Conservation (phyloP, 2,888 invertebrate genomes). For the Andrena trimmerana region DNA sequence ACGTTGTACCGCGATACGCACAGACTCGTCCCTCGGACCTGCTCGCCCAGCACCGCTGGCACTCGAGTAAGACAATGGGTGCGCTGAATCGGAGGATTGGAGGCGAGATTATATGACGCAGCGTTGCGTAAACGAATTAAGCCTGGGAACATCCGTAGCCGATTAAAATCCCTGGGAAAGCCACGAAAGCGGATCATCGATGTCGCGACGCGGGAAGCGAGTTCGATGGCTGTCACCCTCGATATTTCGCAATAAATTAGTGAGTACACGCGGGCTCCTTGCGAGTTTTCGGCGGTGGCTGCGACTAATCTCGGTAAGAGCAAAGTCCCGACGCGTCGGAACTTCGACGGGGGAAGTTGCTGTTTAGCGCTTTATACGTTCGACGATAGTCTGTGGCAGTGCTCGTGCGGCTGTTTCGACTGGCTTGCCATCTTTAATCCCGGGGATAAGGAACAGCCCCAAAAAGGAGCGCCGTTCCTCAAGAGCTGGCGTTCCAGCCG, state of each 20-base stretch:
- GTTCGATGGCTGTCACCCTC: slow-evolving; percentile 57
- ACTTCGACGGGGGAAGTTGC: slow-evolving; percentile 60
- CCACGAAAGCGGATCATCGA: slow-evolving; percentile 3
- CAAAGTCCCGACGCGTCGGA: slow-evolving; percentile 71
- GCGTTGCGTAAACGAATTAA: neutral
- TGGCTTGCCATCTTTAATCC: slow-evolving; percentile 62
- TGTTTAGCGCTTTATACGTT: slow-evolving; percentile 70
- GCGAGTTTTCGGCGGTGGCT: slow-evolving; percentile 39
- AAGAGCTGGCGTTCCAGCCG: neutral
- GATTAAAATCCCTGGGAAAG: slow-evolving; percentile 11
- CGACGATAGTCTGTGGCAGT: slow-evolving; percentile 53
- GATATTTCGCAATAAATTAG: slow-evolving; percentile 78
- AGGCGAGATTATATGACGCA: neutral
- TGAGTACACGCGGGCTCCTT: slow-evolving; percentile 53
- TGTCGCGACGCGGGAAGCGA: neutral
- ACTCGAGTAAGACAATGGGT: neutral
- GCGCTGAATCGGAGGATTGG: neutral
- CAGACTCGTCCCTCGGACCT: neutral
- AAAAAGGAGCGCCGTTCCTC: slow-evolving; percentile 33
- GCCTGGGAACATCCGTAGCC: neutral
- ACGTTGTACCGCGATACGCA: neutral
- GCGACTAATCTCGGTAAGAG: slow-evolving; percentile 72
- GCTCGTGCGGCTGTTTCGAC: slow-evolving; percentile 36
- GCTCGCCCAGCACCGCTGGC: neutral
- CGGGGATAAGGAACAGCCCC: slow-evolving; percentile 34